Evolutionary conservation across 2,888 invertebrate species (phyloP).

Genomic region (Drosophila neotestacea): DNA sequence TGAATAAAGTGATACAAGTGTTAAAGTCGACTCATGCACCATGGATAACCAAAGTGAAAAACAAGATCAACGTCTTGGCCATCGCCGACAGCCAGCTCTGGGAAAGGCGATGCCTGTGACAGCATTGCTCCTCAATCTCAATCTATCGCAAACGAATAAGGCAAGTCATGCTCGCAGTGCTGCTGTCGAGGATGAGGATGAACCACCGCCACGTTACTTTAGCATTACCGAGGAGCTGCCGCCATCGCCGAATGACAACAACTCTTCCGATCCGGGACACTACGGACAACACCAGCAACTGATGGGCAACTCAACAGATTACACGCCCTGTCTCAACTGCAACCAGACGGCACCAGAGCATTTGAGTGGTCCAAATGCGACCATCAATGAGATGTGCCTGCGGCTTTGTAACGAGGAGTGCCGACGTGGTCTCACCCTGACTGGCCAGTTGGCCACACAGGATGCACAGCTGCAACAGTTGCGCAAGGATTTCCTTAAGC

Average conservation of each 20-base stretch:
- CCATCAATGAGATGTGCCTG: slow-evolving; percentile 81
- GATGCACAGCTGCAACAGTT: slow-evolving; percentile 31
- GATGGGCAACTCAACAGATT: slow-evolving; percentile 51
- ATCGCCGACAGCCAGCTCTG: slow-evolving; percentile 81
- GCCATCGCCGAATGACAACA: slow-evolving; percentile 51
- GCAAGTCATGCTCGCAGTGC: slow-evolving; percentile 57
- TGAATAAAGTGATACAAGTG: slow-evolving; percentile 24
- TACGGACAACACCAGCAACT: slow-evolving; percentile 31
- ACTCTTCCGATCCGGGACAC: slow-evolving; percentile 25
- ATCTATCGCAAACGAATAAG: slow-evolving; percentile 45
- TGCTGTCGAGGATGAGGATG: slow-evolving; percentile 64
- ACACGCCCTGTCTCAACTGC: slow-evolving; percentile 77
- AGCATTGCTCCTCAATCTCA: slow-evolving; percentile 80
- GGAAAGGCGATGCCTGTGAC: slow-evolving; percentile 85
- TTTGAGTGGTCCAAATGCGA: slow-evolving; percentile 41
- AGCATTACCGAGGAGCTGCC: slow-evolving; percentile 50
- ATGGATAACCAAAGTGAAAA: slow-evolving; percentile 41
- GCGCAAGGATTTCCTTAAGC: slow-evolving; percentile 85
- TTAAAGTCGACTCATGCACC: background rate
- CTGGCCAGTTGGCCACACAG: slow-evolving; percentile 52
- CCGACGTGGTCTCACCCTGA: slow-evolving; percentile 62
- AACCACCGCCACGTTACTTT: slow-evolving; percentile 80
- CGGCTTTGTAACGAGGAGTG: slow-evolving; percentile 82
- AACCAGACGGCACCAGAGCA: slow-evolving; percentile 53
- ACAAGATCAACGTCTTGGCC: slow-evolving; percentile 68